These are phyloP conservation scores for Xyrichtys novacula DNA, from an alignment of 2,797 vertebrate species.

Conservation along the genomic window DNA sequence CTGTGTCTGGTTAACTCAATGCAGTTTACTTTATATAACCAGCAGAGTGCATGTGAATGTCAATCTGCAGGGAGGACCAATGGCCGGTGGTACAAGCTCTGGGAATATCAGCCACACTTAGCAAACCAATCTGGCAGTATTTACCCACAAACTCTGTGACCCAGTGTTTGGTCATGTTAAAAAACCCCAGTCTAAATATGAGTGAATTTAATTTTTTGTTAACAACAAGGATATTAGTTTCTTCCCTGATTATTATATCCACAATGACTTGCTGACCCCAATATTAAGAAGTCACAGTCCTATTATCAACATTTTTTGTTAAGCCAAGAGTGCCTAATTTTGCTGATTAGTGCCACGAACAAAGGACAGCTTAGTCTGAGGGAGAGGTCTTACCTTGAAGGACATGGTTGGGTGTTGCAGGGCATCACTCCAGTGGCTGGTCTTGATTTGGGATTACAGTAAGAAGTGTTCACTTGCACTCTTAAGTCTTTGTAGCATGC, in stretches of 20 bases:
- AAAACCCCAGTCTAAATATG: too few species aligned
- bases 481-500: slow-evolving; percentile 89
- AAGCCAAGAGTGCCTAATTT: neutral
- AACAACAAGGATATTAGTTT: too few species aligned
- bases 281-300: neutral
- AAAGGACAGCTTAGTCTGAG: neutral
- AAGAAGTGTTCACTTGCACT: slow-evolving; percentile 86
- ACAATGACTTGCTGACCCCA: neutral
- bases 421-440: slow-evolving; percentile 82
- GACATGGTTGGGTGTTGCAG: slow-evolving; percentile 89
- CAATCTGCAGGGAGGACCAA: too few species aligned
- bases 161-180: too few species aligned
- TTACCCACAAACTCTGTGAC: too few species aligned
- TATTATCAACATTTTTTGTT: neutral
- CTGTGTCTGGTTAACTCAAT: too few species aligned
- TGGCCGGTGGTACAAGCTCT: too few species aligned
- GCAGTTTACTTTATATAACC: too few species aligned
- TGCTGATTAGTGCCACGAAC: neutral
- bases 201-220: too few species aligned
- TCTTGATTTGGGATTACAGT: slow-evolving; percentile 85
- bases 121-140: too few species aligned
- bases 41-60: too few species aligned
- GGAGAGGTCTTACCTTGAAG: slow-evolving; percentile 75
- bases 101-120: too few species aligned
- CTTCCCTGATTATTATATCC: neutral